A percentile compares a stretch with the other conserved stretches of the same genome.
Evolutionary conservation across 2,797 vertebrate genomes (phyloP).

Genomic region (Selene dorsalis): DNA sequence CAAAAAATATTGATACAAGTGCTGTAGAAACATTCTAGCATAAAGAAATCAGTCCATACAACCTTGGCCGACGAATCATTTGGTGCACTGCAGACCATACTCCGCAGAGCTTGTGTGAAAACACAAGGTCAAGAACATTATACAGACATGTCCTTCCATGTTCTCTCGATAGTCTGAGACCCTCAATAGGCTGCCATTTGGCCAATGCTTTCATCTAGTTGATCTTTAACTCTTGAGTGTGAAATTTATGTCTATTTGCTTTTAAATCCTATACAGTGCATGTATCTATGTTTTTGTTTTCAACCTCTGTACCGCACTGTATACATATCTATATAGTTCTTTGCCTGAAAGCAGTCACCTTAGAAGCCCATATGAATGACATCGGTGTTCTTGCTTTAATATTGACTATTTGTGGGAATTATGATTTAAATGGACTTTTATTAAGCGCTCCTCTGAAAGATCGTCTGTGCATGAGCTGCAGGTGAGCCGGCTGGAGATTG

Average conservation of each 20-base stretch:
- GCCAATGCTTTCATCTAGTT: not conserved
- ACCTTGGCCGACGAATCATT: constrained; percentile 14
- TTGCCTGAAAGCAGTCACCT: too few relatives aligned
- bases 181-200: not conserved
- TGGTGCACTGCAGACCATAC: constrained; percentile 21
- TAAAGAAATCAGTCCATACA: constrained; percentile 11
- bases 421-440: too few relatives aligned
- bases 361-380: too few relatives aligned
- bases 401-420: too few relatives aligned
- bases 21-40: constrained; percentile 14
- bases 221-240: not conserved
- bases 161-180: constrained; percentile 14
- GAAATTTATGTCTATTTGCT: not conserved
- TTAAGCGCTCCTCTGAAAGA: too few relatives aligned
- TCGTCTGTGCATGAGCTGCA: too few relatives aligned
- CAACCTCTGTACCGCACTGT: too few relatives aligned
- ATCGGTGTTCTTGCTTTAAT: too few relatives aligned
- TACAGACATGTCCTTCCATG: constrained; percentile 31
- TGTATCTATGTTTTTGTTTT: too few relatives aligned
- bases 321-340: too few relatives aligned
- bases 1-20: constrained; percentile 7
- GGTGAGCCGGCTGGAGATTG: too few relatives aligned
- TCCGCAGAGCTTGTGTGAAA: constrained; percentile 34
- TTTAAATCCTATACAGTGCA: not conserved
- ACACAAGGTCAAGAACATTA: constrained; percentile 18